Evolutionary conservation across 2,797 vertebrate genomes (phyloP), one percentile per base, ranked within the genome.

Genomic region (Epinephelus malabaricus): DNA sequence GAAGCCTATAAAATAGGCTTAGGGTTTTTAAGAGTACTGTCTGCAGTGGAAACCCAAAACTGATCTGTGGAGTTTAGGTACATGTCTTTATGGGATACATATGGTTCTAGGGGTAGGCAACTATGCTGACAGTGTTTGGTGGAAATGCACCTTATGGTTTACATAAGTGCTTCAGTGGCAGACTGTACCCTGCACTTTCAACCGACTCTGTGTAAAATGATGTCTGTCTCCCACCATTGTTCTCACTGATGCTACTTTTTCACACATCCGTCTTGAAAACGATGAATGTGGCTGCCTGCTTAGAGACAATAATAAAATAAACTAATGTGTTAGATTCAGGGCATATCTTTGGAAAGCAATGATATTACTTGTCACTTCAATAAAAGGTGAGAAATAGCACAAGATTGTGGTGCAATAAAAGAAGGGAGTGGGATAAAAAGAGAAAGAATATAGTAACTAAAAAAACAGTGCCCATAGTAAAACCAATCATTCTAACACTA

Each of bases 321-420:
- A 49, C 11, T 1, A 53, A 54, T 27, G 6, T 55, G 21, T 62
- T 43, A n/a, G 30, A 69, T 50, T 45, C 8, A 45, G 49, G 17
- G 12, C 9, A 50, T 30, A 38, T 38, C 15, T 51, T 18, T 27
- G 18, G 3, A 54, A 40, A 55, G 27, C 10, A 27, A 60, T 13
- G 11, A 47, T 54, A 23, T 47, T 9, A 19, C 12, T 69, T 63
- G 30, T 51, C 50, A 43, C 51, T 38, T 66, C 38, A 50, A 73
- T 38, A 18, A 51, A 73, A 25, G n/a, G 19, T 23, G 51, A 13
- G 2, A 3, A 27, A 45, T 6, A 6, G 18, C 12, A 59, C 2
- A 34, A 15, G 15, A 45, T 54, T 53, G n/a, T 47, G 43, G 13
- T 19, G 50, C 56, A 63, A 14, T 59, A 47, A 55, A 66, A 61